Evolutionary conservation across 2,888 invertebrate species (phyloP).

Genomic region (Drosophila basisetae): DNA sequence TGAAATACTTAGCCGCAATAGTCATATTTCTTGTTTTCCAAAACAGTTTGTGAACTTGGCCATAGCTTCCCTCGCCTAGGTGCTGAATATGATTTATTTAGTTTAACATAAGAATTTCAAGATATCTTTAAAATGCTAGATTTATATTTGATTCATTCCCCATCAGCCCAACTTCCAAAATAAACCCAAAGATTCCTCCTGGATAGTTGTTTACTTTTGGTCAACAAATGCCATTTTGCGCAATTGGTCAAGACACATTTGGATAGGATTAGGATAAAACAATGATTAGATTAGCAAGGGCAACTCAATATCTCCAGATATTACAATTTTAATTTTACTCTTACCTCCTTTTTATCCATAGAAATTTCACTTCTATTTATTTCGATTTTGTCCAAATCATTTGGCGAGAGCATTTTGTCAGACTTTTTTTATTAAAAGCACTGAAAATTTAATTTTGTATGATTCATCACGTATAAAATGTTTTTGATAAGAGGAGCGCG

Average conservation of each 20-base stretch:
- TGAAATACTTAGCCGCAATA: neutral
- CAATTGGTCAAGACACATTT: no score
- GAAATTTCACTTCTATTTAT: fast-evolving
- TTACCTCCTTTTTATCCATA: fast-evolving
- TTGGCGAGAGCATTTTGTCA: neutral
- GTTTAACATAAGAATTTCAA: neutral
- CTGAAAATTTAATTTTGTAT: fast-evolving
- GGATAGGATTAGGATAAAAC: no score
- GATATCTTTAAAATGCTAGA: neutral
- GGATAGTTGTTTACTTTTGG: no score
- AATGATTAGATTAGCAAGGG: no score
- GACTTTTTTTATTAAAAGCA: neutral
- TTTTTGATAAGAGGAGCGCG: neutral
- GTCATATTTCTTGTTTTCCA: fast-evolving
- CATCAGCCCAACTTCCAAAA: neutral
- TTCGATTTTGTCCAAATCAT: fast-evolving
- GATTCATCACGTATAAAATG: neutral
- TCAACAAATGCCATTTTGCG: no score
- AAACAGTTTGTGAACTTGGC: fast-evolving
- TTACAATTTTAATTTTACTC: no score
- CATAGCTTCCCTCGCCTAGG: fast-evolving
- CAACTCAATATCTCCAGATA: no score
- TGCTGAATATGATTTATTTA: fast-evolving
- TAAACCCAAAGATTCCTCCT: no score
- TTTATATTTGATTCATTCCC: neutral